phyloP scores from a whole-genome alignment of 2,888 invertebrate species.

The Callosobruchus maculatus region DNA sequence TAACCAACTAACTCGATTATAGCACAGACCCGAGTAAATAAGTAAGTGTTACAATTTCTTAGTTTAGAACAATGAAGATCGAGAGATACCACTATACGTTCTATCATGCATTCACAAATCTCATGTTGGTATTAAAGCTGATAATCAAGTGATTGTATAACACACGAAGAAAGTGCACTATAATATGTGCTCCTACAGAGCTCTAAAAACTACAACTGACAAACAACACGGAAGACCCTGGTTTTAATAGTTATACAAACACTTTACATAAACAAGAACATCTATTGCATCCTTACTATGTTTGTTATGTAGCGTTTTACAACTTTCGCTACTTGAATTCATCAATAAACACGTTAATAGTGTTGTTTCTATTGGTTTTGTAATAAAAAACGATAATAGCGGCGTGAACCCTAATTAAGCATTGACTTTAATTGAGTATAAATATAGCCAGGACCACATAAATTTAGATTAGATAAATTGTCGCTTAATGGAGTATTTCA shows the following conservation, averaged over 20 bases:
- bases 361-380: background rate
- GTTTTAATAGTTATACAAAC: background rate
- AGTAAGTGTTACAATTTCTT: too few species aligned
- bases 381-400: background rate
- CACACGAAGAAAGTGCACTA: background rate
- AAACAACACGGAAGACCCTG: background rate
- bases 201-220: background rate
- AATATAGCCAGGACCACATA: background rate
- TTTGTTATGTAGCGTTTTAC: slow-evolving; percentile 1
- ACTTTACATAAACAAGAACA: slow-evolving; percentile 4
- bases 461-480: background rate
- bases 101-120: too few species aligned
- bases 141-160: background rate
- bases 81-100: too few species aligned
- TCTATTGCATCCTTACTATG: slow-evolving; percentile 3
- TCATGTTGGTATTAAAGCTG: too few species aligned
- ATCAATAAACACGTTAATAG: background rate
- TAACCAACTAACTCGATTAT: too few species aligned
- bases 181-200: background rate
- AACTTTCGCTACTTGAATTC: slow-evolving; percentile 3
- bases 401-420: background rate
- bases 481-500: background rate
- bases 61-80: too few species aligned
- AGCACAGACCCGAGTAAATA: too few species aligned
- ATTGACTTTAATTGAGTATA: background rate